Evolutionary conservation across 2,888 invertebrate species (phyloP), one percentile per base, ranked within the genome.

Genomic region (Beris chalybata): DNA sequence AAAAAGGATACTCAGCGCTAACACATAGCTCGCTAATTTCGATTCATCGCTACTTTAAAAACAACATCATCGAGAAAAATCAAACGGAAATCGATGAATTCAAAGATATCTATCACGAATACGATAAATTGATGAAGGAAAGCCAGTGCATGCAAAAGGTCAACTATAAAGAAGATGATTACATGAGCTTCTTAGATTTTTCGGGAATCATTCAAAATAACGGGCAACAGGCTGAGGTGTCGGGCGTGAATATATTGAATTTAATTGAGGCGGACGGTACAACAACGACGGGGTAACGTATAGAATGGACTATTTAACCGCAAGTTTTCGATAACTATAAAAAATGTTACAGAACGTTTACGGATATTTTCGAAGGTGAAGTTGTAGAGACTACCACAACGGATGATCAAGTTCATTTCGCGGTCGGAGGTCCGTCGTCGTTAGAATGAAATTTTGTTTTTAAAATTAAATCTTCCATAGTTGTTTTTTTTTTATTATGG

Each of bases 71-170:
- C 12, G 71, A 76, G 3, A 73, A 77, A 12, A 80, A 80, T 71
- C 75, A 77, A 0, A 71, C 69, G 3, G 80, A 78, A 69, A 79
- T 80, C 4, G 72, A 72, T 0, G 78, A 79, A 68, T 80, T 79
- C 66, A 76, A 77, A 31, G 76, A 76, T 9, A 77, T 78, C 4
- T 73, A 76, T 11, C 76, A 77, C 58, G 79, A 80, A 55, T 80
- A 80, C 67, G 78, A 79, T 43, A 78, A 80, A 66, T 71, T 80
- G 4, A 79, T 78, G 78, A 79, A 80, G 69, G 79, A 79, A 70
- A 80, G 79, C 55, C 78, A 79, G 69, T 78, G 73, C 69, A 76
- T 79, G 75, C 78, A 78, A 61, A 77, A 77, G 43, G 72, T 75
- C 32, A 76, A 76, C 7, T 77, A 76, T 65, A 77, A 76, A n/a